phyloP scores from a whole-genome alignment of 2,797 vertebrate species.

The Lindbergichthys nudifrons region DNA sequence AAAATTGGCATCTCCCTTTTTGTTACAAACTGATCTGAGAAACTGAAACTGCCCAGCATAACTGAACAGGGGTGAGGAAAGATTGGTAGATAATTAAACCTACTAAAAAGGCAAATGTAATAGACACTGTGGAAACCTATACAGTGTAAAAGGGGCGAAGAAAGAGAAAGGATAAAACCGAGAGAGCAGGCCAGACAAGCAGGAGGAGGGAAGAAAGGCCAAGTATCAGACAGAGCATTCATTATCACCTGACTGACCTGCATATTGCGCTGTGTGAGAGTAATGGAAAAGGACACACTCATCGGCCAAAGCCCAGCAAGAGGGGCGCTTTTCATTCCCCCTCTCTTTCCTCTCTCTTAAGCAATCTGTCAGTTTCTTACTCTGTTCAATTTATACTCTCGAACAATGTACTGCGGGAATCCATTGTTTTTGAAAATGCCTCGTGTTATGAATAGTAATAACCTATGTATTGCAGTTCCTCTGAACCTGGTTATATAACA shows the following conservation, averaged over 20 bases:
- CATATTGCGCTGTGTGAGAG: conserved; percentile 75
- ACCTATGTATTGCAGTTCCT: not conserved
- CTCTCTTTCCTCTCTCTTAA: conserved; percentile 52
- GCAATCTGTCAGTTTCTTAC: conserved; percentile 64
- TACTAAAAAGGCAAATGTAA: conserved; percentile 32
- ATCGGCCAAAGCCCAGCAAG: conserved; percentile 67
- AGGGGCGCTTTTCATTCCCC: conserved; percentile 67
- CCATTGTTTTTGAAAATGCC: conserved; percentile 42
- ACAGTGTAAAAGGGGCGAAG: conserved; percentile 20
- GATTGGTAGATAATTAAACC: conserved; percentile 53
- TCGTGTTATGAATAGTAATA: conserved; percentile 32
- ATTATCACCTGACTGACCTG: conserved; percentile 80
- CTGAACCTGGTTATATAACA: conserved; percentile 13
- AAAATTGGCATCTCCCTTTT: conserved; percentile 38
- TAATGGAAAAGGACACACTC: conserved; percentile 80
- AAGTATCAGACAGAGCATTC: conserved; percentile 77
- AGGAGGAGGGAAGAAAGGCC: conserved; percentile 65
- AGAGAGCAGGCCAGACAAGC: conserved; percentile 46
- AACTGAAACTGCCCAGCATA: conserved; percentile 16
- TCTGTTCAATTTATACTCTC: conserved; percentile 46
- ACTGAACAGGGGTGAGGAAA: conserved; percentile 16
- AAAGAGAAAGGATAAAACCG: conserved; percentile 31
- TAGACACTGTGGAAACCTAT: conserved; percentile 12
- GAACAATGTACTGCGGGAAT: conserved; percentile 32
- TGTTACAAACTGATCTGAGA: conserved; percentile 27